phyloP scores from a whole-genome alignment of 1,140 invertebrate genomes.

The Caenorhabditis inopinata region DNA sequence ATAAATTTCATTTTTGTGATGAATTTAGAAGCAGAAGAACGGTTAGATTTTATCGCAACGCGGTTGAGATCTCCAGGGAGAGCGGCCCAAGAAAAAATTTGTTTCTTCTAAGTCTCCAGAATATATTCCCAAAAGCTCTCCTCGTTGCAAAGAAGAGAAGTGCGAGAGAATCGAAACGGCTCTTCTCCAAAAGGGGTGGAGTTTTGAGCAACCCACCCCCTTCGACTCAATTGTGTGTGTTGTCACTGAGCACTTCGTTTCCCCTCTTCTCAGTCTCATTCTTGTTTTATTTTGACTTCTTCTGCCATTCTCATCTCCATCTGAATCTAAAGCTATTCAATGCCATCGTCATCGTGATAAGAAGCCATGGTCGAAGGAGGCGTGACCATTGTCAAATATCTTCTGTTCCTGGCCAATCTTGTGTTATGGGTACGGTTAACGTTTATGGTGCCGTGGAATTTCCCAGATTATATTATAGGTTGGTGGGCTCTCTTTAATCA shows the following conservation, averaged over 20 bases:
- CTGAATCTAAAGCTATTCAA: background rate
- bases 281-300: background rate
- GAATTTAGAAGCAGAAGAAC: background rate
- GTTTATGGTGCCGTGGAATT: background rate
- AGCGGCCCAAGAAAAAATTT: too few species aligned
- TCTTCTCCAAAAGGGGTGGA: background rate
- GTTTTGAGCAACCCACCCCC: conserved; percentile 4
- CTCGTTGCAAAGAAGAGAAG: background rate
- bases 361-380: conserved; percentile 64
- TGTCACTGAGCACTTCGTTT: too few species aligned
- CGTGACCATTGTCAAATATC: conserved; percentile 64
- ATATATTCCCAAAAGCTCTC: conserved; percentile 11
- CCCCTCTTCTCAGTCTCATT: background rate
- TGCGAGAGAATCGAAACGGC: background rate
- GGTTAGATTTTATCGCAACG: background rate
- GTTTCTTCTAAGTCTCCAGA: background rate
- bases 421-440: conserved; percentile 58
- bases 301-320: background rate
- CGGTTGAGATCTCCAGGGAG: background rate
- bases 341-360: conserved; percentile 5
- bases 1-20: conserved; percentile 3
- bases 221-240: conserved; percentile 7
- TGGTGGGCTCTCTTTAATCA: conserved; percentile 56
- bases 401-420: conserved; percentile 65
- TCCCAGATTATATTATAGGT: conserved; percentile 48